Evolutionary conservation across 2,113 vertebrate genomes (phyloP), one percentile per base, ranked within the genome.

Genomic region (Oreochromis niloticus): DNA sequence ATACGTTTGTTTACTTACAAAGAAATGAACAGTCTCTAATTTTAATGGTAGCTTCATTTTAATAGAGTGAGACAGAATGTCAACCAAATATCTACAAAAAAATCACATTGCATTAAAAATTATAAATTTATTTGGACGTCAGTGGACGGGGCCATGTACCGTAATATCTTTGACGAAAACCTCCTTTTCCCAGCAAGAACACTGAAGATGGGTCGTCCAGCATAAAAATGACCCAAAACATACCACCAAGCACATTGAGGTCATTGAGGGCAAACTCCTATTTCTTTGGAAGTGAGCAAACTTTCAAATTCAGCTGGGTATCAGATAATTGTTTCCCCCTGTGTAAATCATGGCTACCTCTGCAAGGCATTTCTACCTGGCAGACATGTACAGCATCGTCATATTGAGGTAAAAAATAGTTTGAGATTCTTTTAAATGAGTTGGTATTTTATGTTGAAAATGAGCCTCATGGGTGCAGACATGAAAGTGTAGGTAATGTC

Each of bases 101-200:
- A 0, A 36, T n/a, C 17, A 39, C 61, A 36, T 39, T 1, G 10
- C 61, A 39, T 66, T 66, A 66, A 0, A n/a, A 39, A 66, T 66
- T 36, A 39, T n/a, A n/a, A 66, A 66, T 66, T 66, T 5, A 66
- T 66, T 39, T 66, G 61, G 2, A 36, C 0, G 1, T 36, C 59
- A 63, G 24, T 59, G 56, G 56, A 59, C 4, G 13, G 13, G 3
- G 56, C 24, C 24, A 5, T 16, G 24, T 8, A 30, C 56, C 4
- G 4, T 59, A 59, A 30, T 63, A 63, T 36, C 59, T 36, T 63
- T 9, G 17, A 63, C 1, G 0, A 63, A 36, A 36, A 39, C 61
- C 1, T 7, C 61, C 9, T 66, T n/a, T 39, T 39, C 32, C 32
- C 32, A 39, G 17, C 19, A 39, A 66, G 61, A 66, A 39, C 61